These are phyloP conservation scores for Apteryx owenii DNA, from an alignment of 2,113 vertebrate species.

Conservation along the genomic window DNA sequence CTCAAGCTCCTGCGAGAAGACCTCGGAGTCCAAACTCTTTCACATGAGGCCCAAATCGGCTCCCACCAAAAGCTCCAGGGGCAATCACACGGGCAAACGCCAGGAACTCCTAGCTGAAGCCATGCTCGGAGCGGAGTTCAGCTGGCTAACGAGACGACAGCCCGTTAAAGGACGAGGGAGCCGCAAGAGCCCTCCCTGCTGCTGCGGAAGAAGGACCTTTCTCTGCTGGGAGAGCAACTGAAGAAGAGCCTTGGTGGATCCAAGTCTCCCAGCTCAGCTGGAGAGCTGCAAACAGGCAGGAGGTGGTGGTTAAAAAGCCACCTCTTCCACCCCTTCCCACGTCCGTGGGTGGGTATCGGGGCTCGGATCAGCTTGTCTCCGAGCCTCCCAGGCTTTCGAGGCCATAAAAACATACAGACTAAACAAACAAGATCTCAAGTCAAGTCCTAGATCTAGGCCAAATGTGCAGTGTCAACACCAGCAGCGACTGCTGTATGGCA, in stretches of 20 bases:
- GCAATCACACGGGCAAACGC: background rate
- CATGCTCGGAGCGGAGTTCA: background rate
- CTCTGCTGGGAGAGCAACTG: background rate
- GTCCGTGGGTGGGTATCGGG: background rate
- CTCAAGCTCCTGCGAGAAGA: background rate
- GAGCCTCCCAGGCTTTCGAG: background rate
- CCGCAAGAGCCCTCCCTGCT: background rate
- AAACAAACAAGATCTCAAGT: background rate
- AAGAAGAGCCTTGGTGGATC: background rate
- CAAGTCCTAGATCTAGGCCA: background rate
- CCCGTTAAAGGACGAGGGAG: background rate
- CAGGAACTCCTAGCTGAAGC: background rate
- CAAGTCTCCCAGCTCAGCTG: background rate
- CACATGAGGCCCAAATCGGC: background rate
- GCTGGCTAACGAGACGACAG: background rate
- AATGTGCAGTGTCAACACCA: background rate
- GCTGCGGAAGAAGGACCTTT: accelerated
- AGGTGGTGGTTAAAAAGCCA: background rate
- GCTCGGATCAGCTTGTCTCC: accelerated
- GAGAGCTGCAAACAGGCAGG: background rate
- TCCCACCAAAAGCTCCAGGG: background rate
- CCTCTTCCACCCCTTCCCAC: background rate
- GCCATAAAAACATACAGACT: background rate
- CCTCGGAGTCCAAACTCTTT: background rate
- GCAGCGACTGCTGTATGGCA: background rate